Conservation (phyloP, 2,113 vertebrate species). For the Myodes glareolus region DNA sequence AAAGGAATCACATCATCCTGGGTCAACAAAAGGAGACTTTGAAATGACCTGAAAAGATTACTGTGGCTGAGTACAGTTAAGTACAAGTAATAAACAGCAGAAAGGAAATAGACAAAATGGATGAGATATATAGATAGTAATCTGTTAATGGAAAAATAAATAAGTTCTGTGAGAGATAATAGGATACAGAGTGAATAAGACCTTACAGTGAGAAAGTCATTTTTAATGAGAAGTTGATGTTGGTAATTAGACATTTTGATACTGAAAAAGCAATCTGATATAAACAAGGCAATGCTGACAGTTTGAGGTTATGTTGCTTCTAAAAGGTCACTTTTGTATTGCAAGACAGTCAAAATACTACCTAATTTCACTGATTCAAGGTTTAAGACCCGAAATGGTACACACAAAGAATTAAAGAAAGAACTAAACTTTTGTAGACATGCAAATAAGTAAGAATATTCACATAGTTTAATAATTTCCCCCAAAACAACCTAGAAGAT, state of each 20-base stretch:
- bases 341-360: not conserved
- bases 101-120: conserved; percentile 48
- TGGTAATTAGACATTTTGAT: conserved; percentile 59
- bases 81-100: conserved; percentile 17
- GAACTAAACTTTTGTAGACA: not conserved
- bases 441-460: not conserved
- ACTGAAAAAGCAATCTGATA: conserved; percentile 39
- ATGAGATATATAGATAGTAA: conserved; percentile 61
- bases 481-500: not conserved
- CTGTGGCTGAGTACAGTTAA: not conserved
- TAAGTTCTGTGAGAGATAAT: conserved; percentile 51
- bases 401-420: not conserved
- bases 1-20: not conserved
- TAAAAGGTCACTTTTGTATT: conserved; percentile 33
- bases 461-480: not conserved
- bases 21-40: conserved; percentile 46
- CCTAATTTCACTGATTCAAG: not conserved
- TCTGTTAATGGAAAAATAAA: conserved; percentile 74
- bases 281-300: conserved; percentile 2
- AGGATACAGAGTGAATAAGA: conserved; percentile 58
- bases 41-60: conserved; percentile 64
- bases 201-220: conserved; percentile 44
- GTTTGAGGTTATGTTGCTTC: not conserved
- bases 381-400: not conserved
- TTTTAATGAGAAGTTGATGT: conserved; percentile 64